A percentile compares a stretch with the other conserved stretches of the same genome.
Conservation (phyloP, 1,140 invertebrate species). For the Diorhabda sublineata region DNA sequence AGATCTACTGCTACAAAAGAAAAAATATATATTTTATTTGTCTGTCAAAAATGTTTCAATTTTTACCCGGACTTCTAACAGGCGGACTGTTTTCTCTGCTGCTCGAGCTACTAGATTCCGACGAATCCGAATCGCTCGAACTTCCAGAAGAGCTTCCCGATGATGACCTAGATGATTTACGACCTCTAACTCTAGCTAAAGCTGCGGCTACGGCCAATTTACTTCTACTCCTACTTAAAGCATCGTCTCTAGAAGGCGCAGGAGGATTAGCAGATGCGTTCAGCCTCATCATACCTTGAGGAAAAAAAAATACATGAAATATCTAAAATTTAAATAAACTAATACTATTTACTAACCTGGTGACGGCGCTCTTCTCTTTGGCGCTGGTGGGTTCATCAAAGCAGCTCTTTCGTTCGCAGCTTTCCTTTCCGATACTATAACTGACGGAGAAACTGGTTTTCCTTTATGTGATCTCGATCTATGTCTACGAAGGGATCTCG, state of each 20-base stretch:
- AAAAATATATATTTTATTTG: slow-evolving; percentile 10
- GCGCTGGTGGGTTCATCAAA: slow-evolving; percentile 66
- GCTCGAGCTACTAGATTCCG: slow-evolving; percentile 48
- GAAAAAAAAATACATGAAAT: not conserved
- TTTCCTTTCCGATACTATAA: slow-evolving; percentile 57
- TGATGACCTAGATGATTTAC: slow-evolving; percentile 47
- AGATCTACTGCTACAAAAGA: slow-evolving; percentile 26
- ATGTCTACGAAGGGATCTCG: slow-evolving; percentile 51
- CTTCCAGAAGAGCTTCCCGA: slow-evolving; percentile 52
- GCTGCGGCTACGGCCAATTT: slow-evolving; percentile 43
- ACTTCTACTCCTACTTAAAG: slow-evolving; percentile 37
- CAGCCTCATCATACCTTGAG: slow-evolving; percentile 45
- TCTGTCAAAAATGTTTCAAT: not conserved
- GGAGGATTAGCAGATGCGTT: slow-evolving; percentile 45
- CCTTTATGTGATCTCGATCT: slow-evolving; percentile 34
- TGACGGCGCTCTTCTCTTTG: slow-evolving; percentile 50
- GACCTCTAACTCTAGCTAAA: slow-evolving; percentile 41
- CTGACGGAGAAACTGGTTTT: slow-evolving; percentile 52
- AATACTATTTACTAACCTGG: slow-evolving; percentile 40
- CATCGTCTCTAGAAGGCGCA: slow-evolving; percentile 40
- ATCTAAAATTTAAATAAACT: not conserved
- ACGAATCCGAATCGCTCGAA: slow-evolving; percentile 47
- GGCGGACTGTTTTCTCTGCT: slow-evolving; percentile 44
- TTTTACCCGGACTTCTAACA: slow-evolving; percentile 39
- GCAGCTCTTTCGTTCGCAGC: slow-evolving; percentile 57